Evolutionary conservation across 2,888 invertebrate genomes (phyloP).

Genomic region (Yponomeuta cagnagella): DNA sequence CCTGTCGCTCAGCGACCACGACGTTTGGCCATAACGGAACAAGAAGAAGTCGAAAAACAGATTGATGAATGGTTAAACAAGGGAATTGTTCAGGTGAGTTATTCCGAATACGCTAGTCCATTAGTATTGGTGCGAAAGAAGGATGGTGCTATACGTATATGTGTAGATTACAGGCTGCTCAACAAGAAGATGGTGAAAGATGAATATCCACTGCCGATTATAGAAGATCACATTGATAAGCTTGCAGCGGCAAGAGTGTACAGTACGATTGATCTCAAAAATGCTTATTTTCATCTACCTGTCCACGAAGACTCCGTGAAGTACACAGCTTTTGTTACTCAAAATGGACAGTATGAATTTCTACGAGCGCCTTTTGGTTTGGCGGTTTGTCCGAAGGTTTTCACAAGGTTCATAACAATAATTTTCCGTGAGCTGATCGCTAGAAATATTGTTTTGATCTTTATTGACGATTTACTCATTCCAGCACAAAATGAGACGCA

Average conservation of each 20-base stretch:
- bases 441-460: background rate
- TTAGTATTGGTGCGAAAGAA: too few species aligned
- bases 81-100: background rate
- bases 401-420: slow-evolving; percentile 30
- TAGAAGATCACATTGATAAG: too few species aligned
- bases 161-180: too few species aligned
- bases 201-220: too few species aligned
- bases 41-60: background rate
- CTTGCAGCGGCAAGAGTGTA: too few species aligned
- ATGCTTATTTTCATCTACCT: slow-evolving; percentile 39
- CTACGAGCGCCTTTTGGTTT: slow-evolving; percentile 42
- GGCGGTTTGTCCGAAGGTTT: slow-evolving; percentile 38
- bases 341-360: slow-evolving; percentile 5
- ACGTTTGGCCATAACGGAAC: background rate
- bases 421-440: slow-evolving; percentile 22
- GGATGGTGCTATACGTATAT: too few species aligned
- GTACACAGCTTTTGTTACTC: background rate
- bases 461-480: too few species aligned
- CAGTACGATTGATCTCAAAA: slow-evolving; percentile 30
- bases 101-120: too few species aligned
- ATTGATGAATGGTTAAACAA: background rate
- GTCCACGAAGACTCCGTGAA: slow-evolving; percentile 3
- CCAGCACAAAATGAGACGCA: too few species aligned
- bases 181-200: too few species aligned
- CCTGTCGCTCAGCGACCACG: background rate